A percentile compares a stretch with the other conserved stretches of the same genome.
These are phyloP conservation scores for Melanotaenia boesemani DNA, from an alignment of 2,797 vertebrate genomes.

Conservation along the genomic window DNA sequence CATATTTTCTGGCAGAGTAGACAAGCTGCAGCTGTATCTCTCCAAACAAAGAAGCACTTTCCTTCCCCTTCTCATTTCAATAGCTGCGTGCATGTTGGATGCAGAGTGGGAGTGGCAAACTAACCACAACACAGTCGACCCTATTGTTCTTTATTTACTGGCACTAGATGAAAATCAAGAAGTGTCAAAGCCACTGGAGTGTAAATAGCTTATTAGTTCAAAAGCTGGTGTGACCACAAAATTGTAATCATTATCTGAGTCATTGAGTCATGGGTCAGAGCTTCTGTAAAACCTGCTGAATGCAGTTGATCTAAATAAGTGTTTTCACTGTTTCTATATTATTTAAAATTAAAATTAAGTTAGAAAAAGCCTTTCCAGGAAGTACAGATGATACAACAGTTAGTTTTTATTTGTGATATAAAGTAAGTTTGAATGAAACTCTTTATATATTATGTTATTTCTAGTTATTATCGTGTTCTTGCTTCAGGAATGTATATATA, in stretches of 20 bases:
- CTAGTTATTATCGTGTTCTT: no score
- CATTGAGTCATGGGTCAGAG: conserved; percentile 9
- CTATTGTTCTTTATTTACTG: conserved; percentile 84
- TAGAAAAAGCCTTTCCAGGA: background rate
- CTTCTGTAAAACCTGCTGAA: background rate
- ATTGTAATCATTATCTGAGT: conserved; percentile 44
- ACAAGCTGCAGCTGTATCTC: conserved; percentile 71
- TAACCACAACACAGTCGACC: conserved; percentile 75
- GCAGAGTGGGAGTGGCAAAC: conserved; percentile 72
- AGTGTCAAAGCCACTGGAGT: conserved; percentile 73
- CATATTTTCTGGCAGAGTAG: conserved; percentile 46
- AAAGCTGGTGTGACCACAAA: conserved; percentile 59
- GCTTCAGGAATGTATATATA: no score
- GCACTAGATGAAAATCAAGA: conserved; percentile 82
- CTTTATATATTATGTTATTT: no score
- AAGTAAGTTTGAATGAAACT: no score
- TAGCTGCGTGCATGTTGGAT: conserved; percentile 70
- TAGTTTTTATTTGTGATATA: no score
- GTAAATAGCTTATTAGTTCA: conserved; percentile 51
- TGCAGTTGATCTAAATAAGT: background rate
- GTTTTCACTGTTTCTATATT: background rate
- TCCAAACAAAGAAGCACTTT: conserved; percentile 84
- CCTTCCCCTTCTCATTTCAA: conserved; percentile 87
- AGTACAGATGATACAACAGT: background rate
- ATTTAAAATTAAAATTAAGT: background rate